Evolutionary conservation across 2,797 vertebrate genomes (phyloP).

Genomic region (Enteromius trimaculatus): DNA sequence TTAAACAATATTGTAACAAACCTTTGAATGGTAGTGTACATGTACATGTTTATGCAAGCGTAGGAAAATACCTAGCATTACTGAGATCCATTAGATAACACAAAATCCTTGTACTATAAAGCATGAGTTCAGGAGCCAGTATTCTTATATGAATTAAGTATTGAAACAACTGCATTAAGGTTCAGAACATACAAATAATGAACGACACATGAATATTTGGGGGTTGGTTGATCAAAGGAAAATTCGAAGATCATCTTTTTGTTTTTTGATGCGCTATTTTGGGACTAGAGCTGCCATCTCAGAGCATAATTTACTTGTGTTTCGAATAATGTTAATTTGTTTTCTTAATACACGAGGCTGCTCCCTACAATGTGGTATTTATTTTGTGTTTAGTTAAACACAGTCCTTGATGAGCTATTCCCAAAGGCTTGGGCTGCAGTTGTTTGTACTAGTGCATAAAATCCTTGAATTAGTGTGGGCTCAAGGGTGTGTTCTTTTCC

Average conservation of each 20-base stretch:
- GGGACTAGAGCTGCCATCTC: conserved; percentile 72
- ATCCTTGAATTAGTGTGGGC: conserved; percentile 83
- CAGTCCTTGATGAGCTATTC: conserved; percentile 82
- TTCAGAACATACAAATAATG: not conserved
- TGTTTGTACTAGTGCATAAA: conserved; percentile 82
- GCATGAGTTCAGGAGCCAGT: not conserved
- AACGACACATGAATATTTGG: not conserved
- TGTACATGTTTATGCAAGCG: too few species aligned
- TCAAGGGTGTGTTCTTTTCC: conserved; percentile 78
- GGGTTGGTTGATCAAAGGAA: conserved; percentile 71
- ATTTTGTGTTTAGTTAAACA: conserved; percentile 83
- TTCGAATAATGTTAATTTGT: conserved; percentile 82
- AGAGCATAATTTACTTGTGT: conserved; percentile 69
- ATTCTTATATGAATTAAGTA: conserved; percentile 42
- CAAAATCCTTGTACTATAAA: too few species aligned
- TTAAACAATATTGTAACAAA: too few species aligned
- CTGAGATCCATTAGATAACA: too few species aligned
- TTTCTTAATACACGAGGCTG: conserved; percentile 67
- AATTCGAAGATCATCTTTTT: conserved; percentile 73
- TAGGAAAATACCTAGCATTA: too few species aligned
- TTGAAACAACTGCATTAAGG: conserved; percentile 48
- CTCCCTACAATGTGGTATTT: conserved; percentile 72
- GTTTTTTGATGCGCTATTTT: conserved; percentile 74
- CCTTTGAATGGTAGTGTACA: too few species aligned
- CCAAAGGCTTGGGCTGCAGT: conserved; percentile 71